These are phyloP conservation scores for Hirtodrosophila cameraria DNA, from an alignment of 2,888 invertebrate genomes.

Conservation along the genomic window DNA sequence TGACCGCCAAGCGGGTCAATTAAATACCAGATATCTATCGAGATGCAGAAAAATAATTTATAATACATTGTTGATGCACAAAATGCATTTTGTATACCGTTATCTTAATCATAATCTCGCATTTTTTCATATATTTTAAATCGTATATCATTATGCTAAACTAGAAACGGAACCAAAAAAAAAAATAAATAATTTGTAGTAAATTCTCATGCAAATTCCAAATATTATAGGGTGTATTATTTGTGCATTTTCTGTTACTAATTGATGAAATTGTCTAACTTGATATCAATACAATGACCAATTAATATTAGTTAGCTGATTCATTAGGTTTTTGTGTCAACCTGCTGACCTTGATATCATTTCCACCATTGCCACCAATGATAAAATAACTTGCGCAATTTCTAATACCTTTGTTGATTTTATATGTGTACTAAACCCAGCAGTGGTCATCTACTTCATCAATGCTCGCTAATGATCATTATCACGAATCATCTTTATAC, in stretches of 20 bases:
- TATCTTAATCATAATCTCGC: conserved; percentile 12
- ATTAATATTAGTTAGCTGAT: conserved; percentile 75
- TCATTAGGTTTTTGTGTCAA: conserved; percentile 72
- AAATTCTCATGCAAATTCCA: conserved; percentile 63
- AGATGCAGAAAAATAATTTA: conserved; percentile 28
- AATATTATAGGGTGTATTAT: conserved; percentile 4
- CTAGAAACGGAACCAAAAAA: conserved; percentile 35
- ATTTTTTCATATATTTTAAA: conserved; percentile 7
- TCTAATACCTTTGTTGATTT: conserved; percentile 69
- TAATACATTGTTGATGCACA: conserved; percentile 7
- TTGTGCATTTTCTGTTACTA: conserved; percentile 42
- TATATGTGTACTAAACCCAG: conserved; percentile 68
- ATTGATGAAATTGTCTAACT: conserved; percentile 44
- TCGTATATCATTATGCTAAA: neutral
- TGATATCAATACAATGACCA: conserved; percentile 53
- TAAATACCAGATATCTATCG: conserved; percentile 29
- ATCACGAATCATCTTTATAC: conserved; percentile 41
- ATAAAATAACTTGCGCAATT: conserved; percentile 65
- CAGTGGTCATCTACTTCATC: conserved; percentile 48
- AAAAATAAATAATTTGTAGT: too few relatives aligned
- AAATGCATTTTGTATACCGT: conserved; percentile 48
- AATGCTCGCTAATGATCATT: conserved; percentile 53
- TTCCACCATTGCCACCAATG: conserved; percentile 67
- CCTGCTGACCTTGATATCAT: conserved; percentile 72
- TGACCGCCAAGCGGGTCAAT: conserved; percentile 3